Evolutionary conservation across 2,888 invertebrate genomes (phyloP), one percentile per base, ranked within the genome.

Genomic region (Chaetoderma sp.): DNA sequence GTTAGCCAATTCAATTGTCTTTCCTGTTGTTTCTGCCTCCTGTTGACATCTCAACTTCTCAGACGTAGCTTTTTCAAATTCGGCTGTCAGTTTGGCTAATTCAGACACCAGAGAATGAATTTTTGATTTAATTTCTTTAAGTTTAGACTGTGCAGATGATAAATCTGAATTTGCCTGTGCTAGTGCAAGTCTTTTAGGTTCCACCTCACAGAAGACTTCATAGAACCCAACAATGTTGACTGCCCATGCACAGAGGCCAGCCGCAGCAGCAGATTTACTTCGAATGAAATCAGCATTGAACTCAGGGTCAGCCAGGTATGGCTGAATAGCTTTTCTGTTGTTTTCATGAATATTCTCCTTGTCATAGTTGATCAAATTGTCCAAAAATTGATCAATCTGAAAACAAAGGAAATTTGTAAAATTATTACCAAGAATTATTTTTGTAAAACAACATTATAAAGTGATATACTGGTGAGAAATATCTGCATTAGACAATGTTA

Each of bases 321-420:
- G 96, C 78, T 95, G 94, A 67, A 97, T 95, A 0, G 96, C 94
- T 87, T 96, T 96, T 36, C 93, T 94, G 64, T 96, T 93, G 84
- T 95, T 94, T 0, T 96, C 94, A 83, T 96, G 97, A 74, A 98
- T 96, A 81, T 96, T 95, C 88, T 98, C 96, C 85, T 98, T 98
- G 83, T 98, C 96, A 84, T 97, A 96, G 83, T 92, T 93, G 56
- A 95, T 92, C 0, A 98, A 88, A 0, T 91, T 87, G 83, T 97
- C 96, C 63, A 98, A 87, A 84, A 98, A 98, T 21, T 92, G 88
- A 80, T 97, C 96, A n/a, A n/a, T n/a, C n/a, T n/a, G n/a, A n/a
- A n/a, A n/a, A n/a, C n/a, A n/a, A n/a, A n/a, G n/a, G n/a, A n/a
- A n/a, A n/a, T n/a, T n/a, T n/a, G n/a, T n/a, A n/a, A n/a, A n/a